Base-by-base conservation (phyloP, 2,113 vertebrate genomes). In the Gobio gobio region DNA sequence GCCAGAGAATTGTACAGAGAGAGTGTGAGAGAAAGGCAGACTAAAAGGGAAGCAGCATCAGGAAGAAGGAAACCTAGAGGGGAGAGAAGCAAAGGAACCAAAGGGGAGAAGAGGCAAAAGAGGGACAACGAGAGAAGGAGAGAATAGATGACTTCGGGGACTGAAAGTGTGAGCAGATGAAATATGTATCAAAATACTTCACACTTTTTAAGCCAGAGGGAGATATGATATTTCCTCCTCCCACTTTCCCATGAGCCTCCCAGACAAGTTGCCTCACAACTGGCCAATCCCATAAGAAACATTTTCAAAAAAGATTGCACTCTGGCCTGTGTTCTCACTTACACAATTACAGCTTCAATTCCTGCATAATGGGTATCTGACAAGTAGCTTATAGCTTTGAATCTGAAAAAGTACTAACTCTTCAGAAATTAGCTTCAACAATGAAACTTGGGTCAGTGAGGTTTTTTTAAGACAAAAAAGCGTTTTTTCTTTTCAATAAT, bases 181-280 rank as follows among this genome's bases (percentile, higher is more conserved):
- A 88, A 88, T 86, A 88, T 86, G 83, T 78, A 88, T 88, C 87
- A 88, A 84, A 77, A 88, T 88, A 88, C 76, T 88, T 88, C 73
- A 86, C 82, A 47, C 85, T 88, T 78, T 88, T 83, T 49, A 63
- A 78, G 47, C 82, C 82, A 61, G 70, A 84, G 86, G 86, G 86
- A 85, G 87, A 86, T 84, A 56, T 83, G 70, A 86, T 84, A 86
- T 86, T 86, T 88, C 82, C 87, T 86, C 77, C 70, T 78, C 49
- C 36, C 74, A 45, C 12, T 61, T 80, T 81, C 87, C 72, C 83
- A 77, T 59, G 87, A 83, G 87, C 74, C 72, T 83, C 51, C 26
- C 49, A 78, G 61, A 85, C 29, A 49, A 79, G 59, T 70, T 83
- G 68, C 68, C 54, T 86, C 68, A 81, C 14, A 64, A 88, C 58